Evolutionary conservation across 2,113 vertebrate species (phyloP).

Genomic region (Chaenogobius annularis): DNA sequence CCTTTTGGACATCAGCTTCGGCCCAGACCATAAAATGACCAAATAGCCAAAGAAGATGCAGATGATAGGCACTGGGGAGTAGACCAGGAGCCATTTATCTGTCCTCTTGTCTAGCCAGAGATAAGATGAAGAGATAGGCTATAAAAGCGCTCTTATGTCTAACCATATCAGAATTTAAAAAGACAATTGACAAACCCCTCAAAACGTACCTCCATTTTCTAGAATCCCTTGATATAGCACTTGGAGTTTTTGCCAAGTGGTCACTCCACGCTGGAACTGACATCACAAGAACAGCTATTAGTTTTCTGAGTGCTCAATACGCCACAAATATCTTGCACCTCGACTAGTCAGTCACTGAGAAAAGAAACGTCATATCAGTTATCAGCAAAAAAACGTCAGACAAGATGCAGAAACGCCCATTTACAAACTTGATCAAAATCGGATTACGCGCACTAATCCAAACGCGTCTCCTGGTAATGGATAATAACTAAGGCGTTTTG

Average conservation of each 20-base stretch:
- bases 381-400: neutral
- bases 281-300: constrained; percentile 9
- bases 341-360: neutral
- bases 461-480: constrained; percentile 48
- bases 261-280: constrained; percentile 36
- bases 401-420: neutral
- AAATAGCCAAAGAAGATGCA: constrained; percentile 67
- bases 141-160: neutral
- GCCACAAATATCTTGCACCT: neutral
- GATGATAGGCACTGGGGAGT: constrained; percentile 58
- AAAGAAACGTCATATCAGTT: neutral
- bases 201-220: constrained; percentile 70
- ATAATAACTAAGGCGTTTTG: constrained; percentile 57
- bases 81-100: constrained; percentile 64
- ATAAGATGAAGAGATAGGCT: neutral
- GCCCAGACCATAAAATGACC: constrained; percentile 57
- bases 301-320: neutral
- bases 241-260: constrained; percentile 64
- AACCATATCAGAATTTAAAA: neutral
- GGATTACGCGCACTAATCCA: constrained; percentile 60
- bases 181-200: constrained; percentile 1
- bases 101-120: constrained; percentile 71
- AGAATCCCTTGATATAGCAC: constrained; percentile 65
- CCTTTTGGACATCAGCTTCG: constrained; percentile 28
- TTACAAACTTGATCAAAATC: constrained; percentile 46